Percentiles rank a stretch among this genome's conserved stretches.
Conservation (phyloP, 1,140 invertebrate species). For the Macrostomum lignano region DNA sequence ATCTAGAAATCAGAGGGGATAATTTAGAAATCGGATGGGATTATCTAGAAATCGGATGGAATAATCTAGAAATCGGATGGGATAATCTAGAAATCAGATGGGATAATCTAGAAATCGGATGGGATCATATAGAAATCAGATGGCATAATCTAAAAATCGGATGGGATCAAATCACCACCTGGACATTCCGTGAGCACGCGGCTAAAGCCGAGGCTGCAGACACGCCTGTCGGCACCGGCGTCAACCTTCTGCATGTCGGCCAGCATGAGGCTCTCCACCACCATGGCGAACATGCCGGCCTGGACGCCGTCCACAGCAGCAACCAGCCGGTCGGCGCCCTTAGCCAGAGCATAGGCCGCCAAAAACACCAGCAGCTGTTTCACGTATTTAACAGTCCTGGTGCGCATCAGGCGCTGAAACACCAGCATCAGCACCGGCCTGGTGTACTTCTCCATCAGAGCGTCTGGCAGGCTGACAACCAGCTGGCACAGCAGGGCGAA, state of each 20-base stretch:
- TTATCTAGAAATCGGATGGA: no score
- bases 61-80: no score
- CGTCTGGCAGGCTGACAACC: constrained; percentile 39
- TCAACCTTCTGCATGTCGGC: constrained; percentile 55
- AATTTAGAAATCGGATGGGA: no score
- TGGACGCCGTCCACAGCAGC: constrained; percentile 56
- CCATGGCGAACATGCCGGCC: constrained; percentile 68
- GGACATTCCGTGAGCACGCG: constrained; percentile 50
- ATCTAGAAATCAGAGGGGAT: no score
- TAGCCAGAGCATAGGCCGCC: constrained; percentile 48
- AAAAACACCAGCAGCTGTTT: constrained; percentile 59
- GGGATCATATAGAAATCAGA: no score
- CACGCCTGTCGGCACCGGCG: constrained; percentile 50
- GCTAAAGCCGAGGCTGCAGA: constrained; percentile 55
- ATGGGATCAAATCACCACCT: no score
- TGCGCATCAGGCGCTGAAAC: constrained; percentile 60
- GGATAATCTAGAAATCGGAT: no score
- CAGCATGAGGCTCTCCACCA: constrained; percentile 55
- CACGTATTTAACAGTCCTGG: constrained; percentile 73
- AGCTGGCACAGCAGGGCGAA: constrained; percentile 61
- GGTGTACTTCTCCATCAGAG: constrained; percentile 40
- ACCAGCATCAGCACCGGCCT: constrained; percentile 63
- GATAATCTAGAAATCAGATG: no score
- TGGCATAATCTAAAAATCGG: no score
- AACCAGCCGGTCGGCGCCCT: constrained; percentile 41